Conservation (phyloP, 1,140 invertebrate species). For the Wiebesia pumilae region DNA sequence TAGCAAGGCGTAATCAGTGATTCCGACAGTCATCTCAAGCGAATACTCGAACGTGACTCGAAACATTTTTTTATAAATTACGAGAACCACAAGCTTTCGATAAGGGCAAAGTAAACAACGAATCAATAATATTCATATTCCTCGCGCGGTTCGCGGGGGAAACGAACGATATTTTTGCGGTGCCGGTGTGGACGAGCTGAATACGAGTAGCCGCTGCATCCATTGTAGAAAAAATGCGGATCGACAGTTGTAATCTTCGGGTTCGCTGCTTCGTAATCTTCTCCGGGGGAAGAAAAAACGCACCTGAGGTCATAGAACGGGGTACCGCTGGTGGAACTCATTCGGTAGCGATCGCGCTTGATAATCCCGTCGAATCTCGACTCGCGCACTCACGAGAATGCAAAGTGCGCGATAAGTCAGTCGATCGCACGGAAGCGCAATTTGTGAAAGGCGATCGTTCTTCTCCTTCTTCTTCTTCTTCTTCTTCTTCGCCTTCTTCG, state of each 20-base stretch:
- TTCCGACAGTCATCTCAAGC: not conserved
- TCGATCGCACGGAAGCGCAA: conserved; percentile 44
- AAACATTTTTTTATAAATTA: not conserved
- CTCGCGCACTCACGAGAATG: conserved; percentile 1
- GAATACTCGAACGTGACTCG: not conserved
- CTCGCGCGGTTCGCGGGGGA: no score
- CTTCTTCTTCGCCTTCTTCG: not conserved
- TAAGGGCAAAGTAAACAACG: conserved; percentile 7
- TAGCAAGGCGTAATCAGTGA: not conserved
- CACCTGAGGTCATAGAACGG: conserved; percentile 21
- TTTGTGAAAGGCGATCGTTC: conserved; percentile 39
- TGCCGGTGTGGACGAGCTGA: no score
- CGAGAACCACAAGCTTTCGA: not conserved
- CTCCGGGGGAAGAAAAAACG: conserved; percentile 64
- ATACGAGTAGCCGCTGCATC: not conserved
- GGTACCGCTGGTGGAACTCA: conserved; percentile 45
- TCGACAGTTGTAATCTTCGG: conserved; percentile 56
- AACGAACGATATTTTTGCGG: conserved; percentile 10
- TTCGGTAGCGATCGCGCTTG: conserved; percentile 65
- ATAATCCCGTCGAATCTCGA: conserved; percentile 63
- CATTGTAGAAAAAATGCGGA: conserved; percentile 65
- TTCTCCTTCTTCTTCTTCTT: not conserved
- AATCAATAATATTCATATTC: not conserved
- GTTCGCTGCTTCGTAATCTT: conserved; percentile 55
- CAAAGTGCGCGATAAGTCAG: not conserved